Evolutionary conservation across 2,888 invertebrate species (phyloP), one percentile per base, ranked within the genome.

Genomic region (Amphiduros pacificus): DNA sequence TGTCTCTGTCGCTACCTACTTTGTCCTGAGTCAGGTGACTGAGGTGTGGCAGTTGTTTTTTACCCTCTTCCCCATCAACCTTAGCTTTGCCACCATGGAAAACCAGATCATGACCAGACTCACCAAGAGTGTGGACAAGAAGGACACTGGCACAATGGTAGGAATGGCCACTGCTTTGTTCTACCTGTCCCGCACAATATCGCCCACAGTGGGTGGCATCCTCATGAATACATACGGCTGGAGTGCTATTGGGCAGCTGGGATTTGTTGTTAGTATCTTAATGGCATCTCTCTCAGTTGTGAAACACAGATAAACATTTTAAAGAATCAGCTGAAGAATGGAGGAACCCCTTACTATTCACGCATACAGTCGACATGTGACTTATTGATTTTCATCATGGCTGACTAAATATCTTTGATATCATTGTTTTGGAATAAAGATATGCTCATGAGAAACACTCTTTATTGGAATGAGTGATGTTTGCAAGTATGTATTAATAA

Each of bases 141-240:
- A 26, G 9, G 55, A 55, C 22, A 27, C 55, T 9, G 36, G 55
- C 41, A 55, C 55, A 5, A 44, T 55, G 41, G 27, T 55, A 14
- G 55, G 41, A 20, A 40, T 55, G n/a, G 40, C 32, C 26, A 44
- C 55, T 9, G 36, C 36, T 22, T 11, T 44, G 26, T 40, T 55
- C 27, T 41, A 55, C 11, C 55, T 55, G 28, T 40, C 41, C 26
- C 26, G 28, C 2, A 55, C 55, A 1, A 1, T 55, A 14, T n/a
- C 55, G 22, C 55, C 55, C 55, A 26, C 44, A 24, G 20, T 44
- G 24, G 55, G 55, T 2, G 55, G 55, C 27, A 24, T 41, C 27
- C 55, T 55, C 5, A 40, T 55, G 40, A 11, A 6, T 24, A 40
- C 36, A 20, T 55, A 55, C 17, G 55, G 55, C 14, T 55, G 40